phyloP scores from a whole-genome alignment of 2,888 invertebrate genomes.

The Diarsia brunnea region DNA sequence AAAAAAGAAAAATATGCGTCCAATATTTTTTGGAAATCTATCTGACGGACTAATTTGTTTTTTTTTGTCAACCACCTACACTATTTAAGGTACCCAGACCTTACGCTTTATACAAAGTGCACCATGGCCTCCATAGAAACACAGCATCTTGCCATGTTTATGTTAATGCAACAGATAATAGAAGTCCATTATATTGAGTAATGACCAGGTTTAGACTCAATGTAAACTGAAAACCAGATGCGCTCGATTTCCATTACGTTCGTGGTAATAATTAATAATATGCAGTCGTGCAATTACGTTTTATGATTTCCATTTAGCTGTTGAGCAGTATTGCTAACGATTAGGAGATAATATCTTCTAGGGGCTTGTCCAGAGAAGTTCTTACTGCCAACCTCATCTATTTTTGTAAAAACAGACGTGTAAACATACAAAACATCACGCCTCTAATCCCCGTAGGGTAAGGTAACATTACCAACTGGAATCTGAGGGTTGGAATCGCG shows the following conservation, averaged over 20 bases:
- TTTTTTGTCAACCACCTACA: too few relatives aligned
- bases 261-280: conserved; percentile 32
- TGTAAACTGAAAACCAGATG: conserved; percentile 57
- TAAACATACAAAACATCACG: too few relatives aligned
- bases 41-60: too few relatives aligned
- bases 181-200: conserved; percentile 53
- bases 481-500: too few relatives aligned
- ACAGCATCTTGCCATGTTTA: conserved; percentile 1
- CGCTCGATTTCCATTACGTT: conserved; percentile 13
- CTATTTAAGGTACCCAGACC: neutral
- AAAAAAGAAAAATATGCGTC: too few relatives aligned
- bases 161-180: conserved; percentile 45
- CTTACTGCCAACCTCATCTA: too few relatives aligned
- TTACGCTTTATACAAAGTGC: neutral
- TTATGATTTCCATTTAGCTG: conserved; percentile 22
- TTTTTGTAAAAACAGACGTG: too few relatives aligned
- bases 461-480: too few relatives aligned
- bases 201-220: conserved; percentile 46
- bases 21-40: too few relatives aligned
- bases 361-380: neutral
- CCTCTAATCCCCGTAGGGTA: too few relatives aligned
- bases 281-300: conserved; percentile 32
- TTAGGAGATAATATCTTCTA: conserved; percentile 5
- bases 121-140: neutral
- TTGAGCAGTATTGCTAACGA: conserved; percentile 16